Conservation (phyloP, 2,113 vertebrate species). For the Sakesphorus luctuosus region DNA sequence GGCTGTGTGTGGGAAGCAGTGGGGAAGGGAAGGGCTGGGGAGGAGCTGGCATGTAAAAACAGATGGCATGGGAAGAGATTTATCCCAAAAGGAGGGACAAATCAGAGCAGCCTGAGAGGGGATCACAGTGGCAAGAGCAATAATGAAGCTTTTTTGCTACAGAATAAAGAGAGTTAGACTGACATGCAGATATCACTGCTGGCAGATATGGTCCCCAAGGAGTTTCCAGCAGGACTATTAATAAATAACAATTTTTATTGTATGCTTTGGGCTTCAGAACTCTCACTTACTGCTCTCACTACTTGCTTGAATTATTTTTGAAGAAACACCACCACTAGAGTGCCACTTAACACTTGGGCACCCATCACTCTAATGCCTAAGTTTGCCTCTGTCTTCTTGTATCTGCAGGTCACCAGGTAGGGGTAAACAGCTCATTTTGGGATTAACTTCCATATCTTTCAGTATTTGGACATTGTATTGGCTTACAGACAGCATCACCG, state of each 20-base stretch:
- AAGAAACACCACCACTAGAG: background rate
- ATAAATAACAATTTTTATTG: constrained; percentile 34
- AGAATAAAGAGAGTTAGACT: background rate
- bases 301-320: background rate
- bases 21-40: background rate
- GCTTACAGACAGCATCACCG: background rate
- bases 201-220: background rate
- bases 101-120: background rate
- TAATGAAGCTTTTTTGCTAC: background rate
- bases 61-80: background rate
- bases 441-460: background rate
- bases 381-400: background rate
- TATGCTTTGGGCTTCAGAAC: background rate
- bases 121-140: background rate
- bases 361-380: background rate
- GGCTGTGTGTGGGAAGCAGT: background rate
- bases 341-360: background rate
- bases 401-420: background rate
- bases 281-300: background rate
- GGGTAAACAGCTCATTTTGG: background rate
- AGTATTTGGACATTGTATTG: background rate
- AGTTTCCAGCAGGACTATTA: constrained; percentile 16
- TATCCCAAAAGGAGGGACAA: background rate
- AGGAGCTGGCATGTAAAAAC: background rate
- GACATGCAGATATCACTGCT: background rate